These are phyloP conservation scores for Aleiodes alternator DNA, from an alignment of 2,888 invertebrate genomes.

Conservation along the genomic window DNA sequence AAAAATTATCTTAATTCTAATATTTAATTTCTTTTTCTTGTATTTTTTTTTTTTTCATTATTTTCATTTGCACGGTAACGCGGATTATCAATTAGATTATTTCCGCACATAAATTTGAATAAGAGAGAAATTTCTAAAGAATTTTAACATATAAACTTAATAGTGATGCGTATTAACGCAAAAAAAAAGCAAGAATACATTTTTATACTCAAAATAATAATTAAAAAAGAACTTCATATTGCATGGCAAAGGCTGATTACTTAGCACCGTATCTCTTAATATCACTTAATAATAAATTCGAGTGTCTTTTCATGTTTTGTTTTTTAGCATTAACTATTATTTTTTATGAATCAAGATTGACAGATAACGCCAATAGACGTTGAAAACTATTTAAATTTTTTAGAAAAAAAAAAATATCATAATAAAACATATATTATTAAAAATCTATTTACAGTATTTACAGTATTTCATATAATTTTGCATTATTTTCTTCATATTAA, in stretches of 20 bases:
- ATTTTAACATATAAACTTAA: too few species aligned
- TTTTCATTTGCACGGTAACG: slow-evolving; percentile 18
- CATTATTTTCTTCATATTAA: slow-evolving; percentile 50
- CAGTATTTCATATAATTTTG: slow-evolving; percentile 34
- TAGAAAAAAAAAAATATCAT: slow-evolving; percentile 24
- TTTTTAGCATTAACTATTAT: slow-evolving; percentile 23
- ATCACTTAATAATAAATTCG: slow-evolving; percentile 43
- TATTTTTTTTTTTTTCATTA: background rate
- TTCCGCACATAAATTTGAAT: background rate
- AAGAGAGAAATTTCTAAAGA: too few species aligned
- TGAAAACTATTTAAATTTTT: slow-evolving; percentile 17
- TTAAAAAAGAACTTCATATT: slow-evolving; percentile 33
- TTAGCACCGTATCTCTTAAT: slow-evolving; percentile 66
- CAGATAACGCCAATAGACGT: slow-evolving; percentile 9
- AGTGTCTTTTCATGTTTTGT: slow-evolving; percentile 38
- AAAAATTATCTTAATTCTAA: slow-evolving; percentile 20
- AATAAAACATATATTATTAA: slow-evolving; percentile 35
- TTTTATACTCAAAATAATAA: slow-evolving; percentile 44
- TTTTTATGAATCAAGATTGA: slow-evolving; percentile 1
- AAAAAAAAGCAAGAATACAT: too few species aligned
- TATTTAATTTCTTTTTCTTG: slow-evolving; percentile 1
- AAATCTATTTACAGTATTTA: slow-evolving; percentile 58
- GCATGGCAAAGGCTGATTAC: slow-evolving; percentile 52
- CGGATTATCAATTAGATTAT: slow-evolving; percentile 27
- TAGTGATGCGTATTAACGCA: slow-evolving; percentile 39